Conservation (phyloP, 2,888 invertebrate species). For the Epiblema foenella region DNA sequence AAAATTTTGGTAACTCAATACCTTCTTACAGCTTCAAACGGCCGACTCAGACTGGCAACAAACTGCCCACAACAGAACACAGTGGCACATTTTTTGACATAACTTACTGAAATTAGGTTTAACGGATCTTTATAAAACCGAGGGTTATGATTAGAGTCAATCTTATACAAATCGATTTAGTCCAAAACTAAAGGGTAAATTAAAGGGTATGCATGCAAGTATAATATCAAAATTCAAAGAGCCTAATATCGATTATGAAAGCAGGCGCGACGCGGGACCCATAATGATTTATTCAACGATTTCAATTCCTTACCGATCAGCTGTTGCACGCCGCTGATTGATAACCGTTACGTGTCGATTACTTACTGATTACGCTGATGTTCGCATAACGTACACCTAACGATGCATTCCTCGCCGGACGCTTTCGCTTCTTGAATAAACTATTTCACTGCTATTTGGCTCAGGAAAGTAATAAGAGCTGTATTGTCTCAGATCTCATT, state of each 20-base stretch:
- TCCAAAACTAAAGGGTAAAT: too few species aligned
- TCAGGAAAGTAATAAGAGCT: neutral
- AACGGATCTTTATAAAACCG: too few species aligned
- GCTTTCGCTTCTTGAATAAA: slow-evolving; percentile 30
- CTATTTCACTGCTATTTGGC: slow-evolving; percentile 13
- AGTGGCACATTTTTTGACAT: too few species aligned
- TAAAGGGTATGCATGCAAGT: too few species aligned
- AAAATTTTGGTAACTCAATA: too few species aligned
- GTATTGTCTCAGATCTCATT: neutral
- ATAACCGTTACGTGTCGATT: slow-evolving; percentile 28
- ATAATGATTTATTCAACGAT: neutral
- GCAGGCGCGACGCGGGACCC: neutral
- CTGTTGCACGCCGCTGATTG: slow-evolving; percentile 16
- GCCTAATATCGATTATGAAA: slow-evolving; percentile 3
- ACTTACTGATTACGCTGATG: slow-evolving; percentile 23
- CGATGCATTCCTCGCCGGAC: slow-evolving; percentile 23
- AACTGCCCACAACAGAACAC: too few species aligned
- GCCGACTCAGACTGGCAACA: too few species aligned
- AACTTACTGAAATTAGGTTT: too few species aligned
- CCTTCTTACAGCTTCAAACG: too few species aligned
- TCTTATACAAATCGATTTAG: too few species aligned
- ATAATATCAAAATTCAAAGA: too few species aligned
- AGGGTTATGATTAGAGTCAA: too few species aligned
- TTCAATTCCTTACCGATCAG: slow-evolving; percentile 5
- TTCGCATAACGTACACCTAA: slow-evolving; percentile 23